These are phyloP conservation scores for Chirona hameri DNA, from an alignment of 2,888 invertebrate genomes.

Conservation along the genomic window DNA sequence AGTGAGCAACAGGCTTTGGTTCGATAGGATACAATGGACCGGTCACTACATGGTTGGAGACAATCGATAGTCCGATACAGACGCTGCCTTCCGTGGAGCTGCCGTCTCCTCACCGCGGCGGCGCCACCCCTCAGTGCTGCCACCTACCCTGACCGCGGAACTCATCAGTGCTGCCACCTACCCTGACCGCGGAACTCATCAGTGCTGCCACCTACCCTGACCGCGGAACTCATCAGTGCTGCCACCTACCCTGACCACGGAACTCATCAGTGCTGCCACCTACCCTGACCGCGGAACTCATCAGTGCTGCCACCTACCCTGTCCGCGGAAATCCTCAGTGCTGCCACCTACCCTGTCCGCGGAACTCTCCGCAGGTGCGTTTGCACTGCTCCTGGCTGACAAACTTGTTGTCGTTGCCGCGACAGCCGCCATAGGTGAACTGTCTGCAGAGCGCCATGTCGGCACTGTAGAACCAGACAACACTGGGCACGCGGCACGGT, in stretches of 20 bases:
- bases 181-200: not conserved
- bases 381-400: slow-evolving; percentile 72
- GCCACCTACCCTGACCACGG: not conserved
- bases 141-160: not conserved
- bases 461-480: slow-evolving; percentile 71
- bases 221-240: not conserved
- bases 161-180: not conserved
- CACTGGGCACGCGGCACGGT: slow-evolving; percentile 55
- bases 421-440: slow-evolving; percentile 83
- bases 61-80: no score
- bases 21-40: no score
- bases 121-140: no score
- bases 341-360: not conserved
- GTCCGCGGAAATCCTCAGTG: no score
- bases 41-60: no score
- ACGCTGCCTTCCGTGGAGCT: no score
- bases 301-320: no score
- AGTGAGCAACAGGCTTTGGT: no score
- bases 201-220: not conserved
- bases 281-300: no score
- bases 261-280: no score
- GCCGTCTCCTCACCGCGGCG: no score
- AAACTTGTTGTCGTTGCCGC: slow-evolving; percentile 84
- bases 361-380: slow-evolving; percentile 55
- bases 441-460: slow-evolving; percentile 64